Base-by-base conservation (phyloP, 2,797 vertebrate genomes). In the Trachurus trachurus region DNA sequence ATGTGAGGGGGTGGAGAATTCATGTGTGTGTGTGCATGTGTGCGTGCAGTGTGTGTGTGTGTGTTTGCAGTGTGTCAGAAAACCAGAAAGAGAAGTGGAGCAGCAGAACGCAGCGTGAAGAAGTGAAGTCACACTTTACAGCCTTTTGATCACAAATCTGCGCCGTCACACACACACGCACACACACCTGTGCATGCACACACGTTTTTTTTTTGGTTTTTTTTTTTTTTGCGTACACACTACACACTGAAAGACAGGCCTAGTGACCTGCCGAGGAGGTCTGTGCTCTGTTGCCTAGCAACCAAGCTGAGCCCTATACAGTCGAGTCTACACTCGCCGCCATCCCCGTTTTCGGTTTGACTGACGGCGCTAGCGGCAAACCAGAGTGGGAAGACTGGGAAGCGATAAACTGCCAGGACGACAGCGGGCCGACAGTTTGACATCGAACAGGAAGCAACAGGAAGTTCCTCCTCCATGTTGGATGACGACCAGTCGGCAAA, bases 231-330 rank as follows among this genome's bases (percentile, higher is more conserved):
- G 71, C 68, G 67, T 49, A 81, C 78, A 81, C 80, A 61, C 80
- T 57, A 67, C 8, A 37, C 34, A 37, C 72, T 71, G 77, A 91
- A 84, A 90, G 84, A 89, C 85, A 78, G 88, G 85, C 87, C 84
- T 58, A 82, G 85, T 92, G 94, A 93, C 93, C 93, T 93, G 91
- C 89, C 69, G 62, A 84, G 71, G 82, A 81, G 92, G 92, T 94
- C 90, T 88, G 80, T 82, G 87, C 85, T 92, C 87, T 92, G 95
- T 96, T 95, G 92, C 95, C 85, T 94, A 93, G 95, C 94, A 94
- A 95, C 95, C 88, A 85, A 83, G 80, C 88, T 88, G 86, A 92
- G 87, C 89, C 93, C 83, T 88, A 87, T 88, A 87, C 88, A 85
- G 91, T 91, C 47, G 75, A 87, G 88, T 83, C 75, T 64, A 68